These are phyloP conservation scores for Nephila pilipes DNA, from an alignment of 1,140 invertebrate genomes.

Conservation along the genomic window DNA sequence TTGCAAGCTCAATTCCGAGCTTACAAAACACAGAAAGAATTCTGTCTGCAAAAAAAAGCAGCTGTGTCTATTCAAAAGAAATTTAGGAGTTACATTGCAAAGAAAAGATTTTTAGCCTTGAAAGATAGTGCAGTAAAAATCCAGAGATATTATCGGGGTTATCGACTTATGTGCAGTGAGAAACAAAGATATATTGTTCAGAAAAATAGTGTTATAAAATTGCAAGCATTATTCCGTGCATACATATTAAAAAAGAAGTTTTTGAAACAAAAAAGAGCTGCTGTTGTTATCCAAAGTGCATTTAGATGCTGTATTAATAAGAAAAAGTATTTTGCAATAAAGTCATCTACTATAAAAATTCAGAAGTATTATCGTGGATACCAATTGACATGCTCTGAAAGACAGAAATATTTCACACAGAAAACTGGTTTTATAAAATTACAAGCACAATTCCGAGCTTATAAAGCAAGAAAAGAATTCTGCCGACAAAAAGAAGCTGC, in stretches of 20 bases:
- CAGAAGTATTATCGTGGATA: background rate
- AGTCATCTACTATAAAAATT: background rate
- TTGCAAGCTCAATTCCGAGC: slow-evolving; percentile 7
- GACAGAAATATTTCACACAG: background rate
- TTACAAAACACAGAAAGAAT: background rate
- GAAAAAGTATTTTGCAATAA: background rate
- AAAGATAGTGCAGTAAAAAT: background rate
- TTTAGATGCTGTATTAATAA: background rate
- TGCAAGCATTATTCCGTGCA: background rate
- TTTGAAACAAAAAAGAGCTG: slow-evolving; percentile 61
- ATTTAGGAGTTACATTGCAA: background rate
- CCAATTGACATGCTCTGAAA: background rate
- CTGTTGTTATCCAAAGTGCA: slow-evolving; percentile 35
- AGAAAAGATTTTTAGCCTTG: background rate
- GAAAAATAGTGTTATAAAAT: background rate
- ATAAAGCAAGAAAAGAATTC: background rate
- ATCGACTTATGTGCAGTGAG: background rate
- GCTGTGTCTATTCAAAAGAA: background rate
- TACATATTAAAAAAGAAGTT: slow-evolving; percentile 19
- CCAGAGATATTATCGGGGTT: background rate
- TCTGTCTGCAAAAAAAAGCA: background rate
- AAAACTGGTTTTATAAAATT: background rate
- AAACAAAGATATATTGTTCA: background rate
- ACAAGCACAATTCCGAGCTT: background rate
- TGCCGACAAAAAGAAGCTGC: background rate